Conservation (phyloP, 1,140 invertebrate genomes). For the Drosophila lacteicornis region DNA sequence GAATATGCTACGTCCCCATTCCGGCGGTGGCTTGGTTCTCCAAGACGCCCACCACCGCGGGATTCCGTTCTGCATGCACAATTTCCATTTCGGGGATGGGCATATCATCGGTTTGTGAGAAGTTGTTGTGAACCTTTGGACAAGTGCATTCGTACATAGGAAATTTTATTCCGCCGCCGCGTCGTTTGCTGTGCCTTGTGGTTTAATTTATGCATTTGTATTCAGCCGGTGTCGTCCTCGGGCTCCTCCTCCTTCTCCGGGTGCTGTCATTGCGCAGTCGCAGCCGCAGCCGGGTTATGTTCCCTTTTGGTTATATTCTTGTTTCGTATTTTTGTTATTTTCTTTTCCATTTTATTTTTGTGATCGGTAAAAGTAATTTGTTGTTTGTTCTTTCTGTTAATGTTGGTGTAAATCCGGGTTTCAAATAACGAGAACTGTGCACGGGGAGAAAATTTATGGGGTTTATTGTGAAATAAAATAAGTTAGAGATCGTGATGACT, state of each 20-base stretch:
- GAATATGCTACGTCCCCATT: conserved; percentile 35
- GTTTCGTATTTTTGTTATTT: conserved; percentile 1
- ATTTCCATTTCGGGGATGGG: conserved; percentile 50
- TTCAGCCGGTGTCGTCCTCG: conserved; percentile 65
- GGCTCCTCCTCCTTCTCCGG: conserved; percentile 13
- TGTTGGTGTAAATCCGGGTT: conserved; percentile 77
- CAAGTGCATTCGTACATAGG: conserved; percentile 80
- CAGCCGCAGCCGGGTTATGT: conserved; percentile 30
- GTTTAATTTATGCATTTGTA: conserved; percentile 79
- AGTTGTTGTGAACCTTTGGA: conserved; percentile 67
- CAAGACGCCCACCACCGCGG: conserved; percentile 26
- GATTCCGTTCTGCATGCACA: conserved; percentile 66
- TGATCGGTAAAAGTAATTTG: conserved; percentile 82
- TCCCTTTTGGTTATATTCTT: conserved; percentile 32
- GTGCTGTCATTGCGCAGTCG: conserved; percentile 50
- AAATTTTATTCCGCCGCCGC: conserved; percentile 59
- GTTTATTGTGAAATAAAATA: neutral
- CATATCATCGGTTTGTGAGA: conserved; percentile 30
- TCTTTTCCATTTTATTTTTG: conserved; percentile 27
- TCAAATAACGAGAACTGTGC: conserved; percentile 70
- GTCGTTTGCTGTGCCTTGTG: conserved; percentile 36
- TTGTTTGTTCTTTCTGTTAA: conserved; percentile 71
- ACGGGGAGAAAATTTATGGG: conserved; percentile 39
- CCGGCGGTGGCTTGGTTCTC: conserved; percentile 12
- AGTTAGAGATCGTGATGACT: neutral